A percentile compares a stretch with the other conserved stretches of the same genome.
These are phyloP conservation scores for Caenorhabditis angaria DNA, from an alignment of 2,888 invertebrate species.

Conservation along the genomic window DNA sequence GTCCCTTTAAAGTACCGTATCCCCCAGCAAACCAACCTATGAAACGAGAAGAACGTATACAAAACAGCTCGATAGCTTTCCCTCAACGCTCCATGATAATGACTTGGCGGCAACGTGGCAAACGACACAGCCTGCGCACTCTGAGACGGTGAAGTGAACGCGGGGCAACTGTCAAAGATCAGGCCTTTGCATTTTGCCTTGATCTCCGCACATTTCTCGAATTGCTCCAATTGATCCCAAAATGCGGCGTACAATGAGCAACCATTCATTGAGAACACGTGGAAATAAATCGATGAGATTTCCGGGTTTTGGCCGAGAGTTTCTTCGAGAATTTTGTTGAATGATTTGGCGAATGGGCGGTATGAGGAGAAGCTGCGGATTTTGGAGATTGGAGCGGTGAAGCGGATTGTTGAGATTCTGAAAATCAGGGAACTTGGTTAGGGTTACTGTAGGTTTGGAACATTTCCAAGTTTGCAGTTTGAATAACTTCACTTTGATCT, in stretches of 20 bases:
- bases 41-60: slow-evolving; percentile 61
- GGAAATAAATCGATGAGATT: slow-evolving; percentile 35
- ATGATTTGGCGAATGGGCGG: slow-evolving; percentile 50
- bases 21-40: slow-evolving; percentile 24
- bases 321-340: slow-evolving; percentile 32
- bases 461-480: no score
- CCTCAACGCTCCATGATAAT: slow-evolving; percentile 53
- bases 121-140: slow-evolving; percentile 68
- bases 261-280: slow-evolving; percentile 62
- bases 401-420: slow-evolving; percentile 64
- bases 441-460: no score
- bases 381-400: slow-evolving; percentile 66
- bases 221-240: slow-evolving; percentile 57
- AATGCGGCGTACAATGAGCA: slow-evolving; percentile 63
- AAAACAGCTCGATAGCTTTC: slow-evolving; percentile 57
- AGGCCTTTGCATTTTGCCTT: slow-evolving; percentile 58
- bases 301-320: slow-evolving; percentile 12
- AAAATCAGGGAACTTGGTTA: no score
- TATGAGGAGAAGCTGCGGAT: slow-evolving; percentile 63
- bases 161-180: slow-evolving; percentile 70
- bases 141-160: slow-evolving; percentile 64
- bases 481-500: no score
- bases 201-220: slow-evolving; percentile 46
- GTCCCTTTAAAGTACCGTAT: not conserved
- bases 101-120: slow-evolving; percentile 60